phyloP scores from a whole-genome alignment of 2,888 invertebrate genomes.

The Axea sp. region DNA sequence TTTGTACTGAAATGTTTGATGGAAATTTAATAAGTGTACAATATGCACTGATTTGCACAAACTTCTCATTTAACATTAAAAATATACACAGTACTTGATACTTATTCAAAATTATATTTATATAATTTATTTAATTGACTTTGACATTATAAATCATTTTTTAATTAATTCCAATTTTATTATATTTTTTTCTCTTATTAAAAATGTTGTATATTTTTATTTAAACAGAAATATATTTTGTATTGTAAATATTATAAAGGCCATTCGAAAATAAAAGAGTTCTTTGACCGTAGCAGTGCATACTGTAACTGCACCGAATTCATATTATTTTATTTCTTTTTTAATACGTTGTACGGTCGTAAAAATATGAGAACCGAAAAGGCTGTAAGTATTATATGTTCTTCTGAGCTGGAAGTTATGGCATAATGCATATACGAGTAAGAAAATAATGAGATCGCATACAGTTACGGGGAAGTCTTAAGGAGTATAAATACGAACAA shows the following conservation, averaged over 20 bases:
- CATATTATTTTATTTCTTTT: constrained; percentile 65
- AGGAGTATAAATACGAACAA: not conserved
- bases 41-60: no score
- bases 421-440: constrained; percentile 33
- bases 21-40: no score
- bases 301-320: constrained; percentile 38
- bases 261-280: constrained; percentile 19
- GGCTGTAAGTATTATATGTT: constrained; percentile 65
- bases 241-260: constrained; percentile 21
- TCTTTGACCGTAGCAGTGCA: constrained; percentile 28
- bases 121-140: no score
- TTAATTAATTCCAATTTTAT: no score
- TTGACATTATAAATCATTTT: no score
- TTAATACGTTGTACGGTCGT: constrained; percentile 64
- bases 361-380: constrained; percentile 70
- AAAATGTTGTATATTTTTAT: not conserved
- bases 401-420: constrained; percentile 31
- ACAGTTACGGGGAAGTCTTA: constrained; percentile 21
- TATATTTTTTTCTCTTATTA: no score
- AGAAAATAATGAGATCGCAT: constrained; percentile 66
- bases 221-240: not conserved
- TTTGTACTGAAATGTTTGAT: not conserved
- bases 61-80: no score
- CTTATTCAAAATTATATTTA: no score
- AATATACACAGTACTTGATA: no score